phyloP scores from a whole-genome alignment of 2,113 vertebrate genomes.

The Montifringilla adamsi region DNA sequence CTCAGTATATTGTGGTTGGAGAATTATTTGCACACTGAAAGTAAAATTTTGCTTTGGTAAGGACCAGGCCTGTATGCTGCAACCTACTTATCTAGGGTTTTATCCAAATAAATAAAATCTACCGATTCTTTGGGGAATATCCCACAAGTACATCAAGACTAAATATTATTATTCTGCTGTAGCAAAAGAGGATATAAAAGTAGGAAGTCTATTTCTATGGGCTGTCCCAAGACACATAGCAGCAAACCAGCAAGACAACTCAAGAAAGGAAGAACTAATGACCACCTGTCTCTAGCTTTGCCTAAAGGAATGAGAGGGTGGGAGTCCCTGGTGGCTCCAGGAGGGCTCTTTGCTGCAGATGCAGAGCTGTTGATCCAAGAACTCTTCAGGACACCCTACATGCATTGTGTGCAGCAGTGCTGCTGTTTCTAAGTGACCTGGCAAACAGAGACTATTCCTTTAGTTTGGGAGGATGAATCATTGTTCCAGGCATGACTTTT shows the following conservation, averaged over 20 bases:
- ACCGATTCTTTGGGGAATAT: not conserved
- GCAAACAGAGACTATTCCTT: not conserved
- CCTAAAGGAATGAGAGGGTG: not conserved
- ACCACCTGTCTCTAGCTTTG: not conserved
- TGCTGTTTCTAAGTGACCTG: not conserved
- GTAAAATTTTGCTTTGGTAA: not conserved
- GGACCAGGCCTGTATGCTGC: not conserved
- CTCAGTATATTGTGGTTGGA: not conserved
- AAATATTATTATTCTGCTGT: not conserved
- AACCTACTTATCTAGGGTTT: not conserved
- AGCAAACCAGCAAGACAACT: not conserved
- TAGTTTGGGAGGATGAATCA: not conserved
- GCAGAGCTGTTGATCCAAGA: accelerated
- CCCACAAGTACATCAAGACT: not conserved
- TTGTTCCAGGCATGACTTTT: accelerated
- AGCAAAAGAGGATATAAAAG: not conserved
- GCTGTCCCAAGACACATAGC: not conserved
- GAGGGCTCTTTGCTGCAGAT: not conserved
- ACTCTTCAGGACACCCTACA: too few species aligned
- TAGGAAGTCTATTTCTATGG: not conserved
- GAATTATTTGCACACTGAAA: not conserved
- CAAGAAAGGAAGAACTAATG: not conserved
- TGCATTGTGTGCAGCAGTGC: accelerated
- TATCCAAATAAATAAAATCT: not conserved
- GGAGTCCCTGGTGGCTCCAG: accelerated